Conservation (phyloP, 2,113 vertebrate genomes). For the Sylvia atricapilla region DNA sequence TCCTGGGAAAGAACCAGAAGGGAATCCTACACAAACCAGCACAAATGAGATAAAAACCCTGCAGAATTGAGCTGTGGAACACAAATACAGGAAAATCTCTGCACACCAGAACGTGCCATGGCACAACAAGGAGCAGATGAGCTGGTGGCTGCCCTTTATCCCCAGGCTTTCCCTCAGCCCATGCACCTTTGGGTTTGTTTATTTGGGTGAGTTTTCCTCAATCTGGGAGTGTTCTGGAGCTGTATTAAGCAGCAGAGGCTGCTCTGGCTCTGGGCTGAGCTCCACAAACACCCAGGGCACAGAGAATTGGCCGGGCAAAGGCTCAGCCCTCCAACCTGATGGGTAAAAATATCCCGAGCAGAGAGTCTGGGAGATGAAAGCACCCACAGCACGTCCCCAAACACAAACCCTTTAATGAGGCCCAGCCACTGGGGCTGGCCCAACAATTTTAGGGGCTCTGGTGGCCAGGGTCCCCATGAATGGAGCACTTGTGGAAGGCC, state of each 20-base stretch:
- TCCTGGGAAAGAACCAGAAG: not conserved
- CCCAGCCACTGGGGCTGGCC: not conserved
- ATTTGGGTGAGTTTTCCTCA: not conserved
- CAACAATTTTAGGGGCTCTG: not conserved
- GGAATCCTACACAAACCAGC: not conserved
- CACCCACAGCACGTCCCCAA: not conserved
- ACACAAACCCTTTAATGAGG: not conserved
- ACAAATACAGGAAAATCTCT: not conserved
- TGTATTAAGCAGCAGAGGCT: not conserved
- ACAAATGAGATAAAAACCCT: not conserved
- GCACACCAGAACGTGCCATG: not conserved
- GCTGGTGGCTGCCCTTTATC: not conserved
- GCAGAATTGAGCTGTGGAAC: not conserved
- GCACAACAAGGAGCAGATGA: rapidly evolving
- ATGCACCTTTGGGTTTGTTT: not conserved
- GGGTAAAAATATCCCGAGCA: not conserved
- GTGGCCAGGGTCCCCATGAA: not conserved
- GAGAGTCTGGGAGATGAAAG: not conserved
- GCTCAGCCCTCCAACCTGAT: not conserved
- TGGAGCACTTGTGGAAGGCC: not conserved
- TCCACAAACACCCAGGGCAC: not conserved
- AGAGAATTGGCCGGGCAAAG: not conserved
- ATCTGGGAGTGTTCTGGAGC: not conserved
- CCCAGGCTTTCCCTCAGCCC: not conserved
- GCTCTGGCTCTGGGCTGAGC: not conserved